Percentiles rank a stretch among this genome's conserved stretches.
Conservation (phyloP, 2,888 invertebrate species). For the Drosophila formosana region DNA sequence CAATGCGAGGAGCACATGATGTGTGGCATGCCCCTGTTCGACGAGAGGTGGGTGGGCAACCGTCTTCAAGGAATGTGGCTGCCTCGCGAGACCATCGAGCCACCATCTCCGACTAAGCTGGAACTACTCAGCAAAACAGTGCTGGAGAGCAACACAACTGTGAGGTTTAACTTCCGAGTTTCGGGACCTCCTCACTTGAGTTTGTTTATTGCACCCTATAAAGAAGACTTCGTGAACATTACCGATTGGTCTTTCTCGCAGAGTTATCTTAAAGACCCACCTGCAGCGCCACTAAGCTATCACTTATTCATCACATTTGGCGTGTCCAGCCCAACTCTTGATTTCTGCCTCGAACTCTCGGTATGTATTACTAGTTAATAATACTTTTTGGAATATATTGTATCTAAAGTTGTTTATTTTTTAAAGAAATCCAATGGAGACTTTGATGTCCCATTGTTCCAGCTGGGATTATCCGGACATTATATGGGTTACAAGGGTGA, state of each 20-base stretch:
- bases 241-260: conserved; percentile 74
- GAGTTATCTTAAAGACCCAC: conserved; percentile 49
- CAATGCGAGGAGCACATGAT: conserved; percentile 75
- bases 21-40: conserved; percentile 77
- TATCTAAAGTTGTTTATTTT: neutral
- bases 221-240: conserved; percentile 52
- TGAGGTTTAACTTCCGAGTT: conserved; percentile 65
- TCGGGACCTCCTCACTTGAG: conserved; percentile 65
- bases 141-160: conserved; percentile 37
- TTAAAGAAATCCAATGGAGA: conserved; percentile 56
- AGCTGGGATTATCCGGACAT: conserved; percentile 85
- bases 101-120: conserved; percentile 63
- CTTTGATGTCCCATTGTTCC: conserved; percentile 65
- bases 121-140: conserved; percentile 57
- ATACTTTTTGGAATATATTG: neutral
- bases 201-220: conserved; percentile 69
- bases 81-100: conserved; percentile 51
- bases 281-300: conserved; percentile 62
- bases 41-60: conserved; percentile 68
- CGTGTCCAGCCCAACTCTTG: conserved; percentile 58
- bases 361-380: conserved; percentile 5
- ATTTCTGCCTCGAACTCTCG: conserved; percentile 71
- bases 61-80: conserved; percentile 66
- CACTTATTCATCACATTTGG: conserved; percentile 75
- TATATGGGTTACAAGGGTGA: conserved; percentile 85